Conservation (phyloP, 2,888 invertebrate genomes). For the Cacoxenus indagator region DNA sequence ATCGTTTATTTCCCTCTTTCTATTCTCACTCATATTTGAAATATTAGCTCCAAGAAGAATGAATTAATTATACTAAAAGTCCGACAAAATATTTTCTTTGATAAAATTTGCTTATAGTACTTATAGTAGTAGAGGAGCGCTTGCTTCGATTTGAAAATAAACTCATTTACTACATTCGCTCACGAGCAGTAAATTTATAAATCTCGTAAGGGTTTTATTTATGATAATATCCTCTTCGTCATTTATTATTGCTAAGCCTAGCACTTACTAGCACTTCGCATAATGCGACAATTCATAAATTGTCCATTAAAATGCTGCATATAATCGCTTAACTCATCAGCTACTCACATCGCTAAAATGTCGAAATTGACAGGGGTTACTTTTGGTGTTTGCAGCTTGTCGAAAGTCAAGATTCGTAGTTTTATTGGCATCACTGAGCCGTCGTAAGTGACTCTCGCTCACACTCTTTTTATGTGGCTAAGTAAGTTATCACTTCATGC, state of each 20-base stretch:
- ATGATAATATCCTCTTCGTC: neutral
- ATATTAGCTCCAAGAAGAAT: too few species aligned
- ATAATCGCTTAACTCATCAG: conserved; percentile 20
- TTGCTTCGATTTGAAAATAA: neutral
- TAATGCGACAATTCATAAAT: conserved; percentile 33
- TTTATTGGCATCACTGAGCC: neutral
- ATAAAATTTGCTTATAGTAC: too few species aligned
- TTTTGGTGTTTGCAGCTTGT: conserved; percentile 1
- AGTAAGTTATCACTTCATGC: neutral
- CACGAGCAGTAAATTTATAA: too few species aligned
- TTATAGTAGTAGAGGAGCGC: too few species aligned
- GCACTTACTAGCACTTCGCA: conserved; percentile 5
- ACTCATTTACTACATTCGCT: too few species aligned
- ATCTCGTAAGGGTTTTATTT: neutral
- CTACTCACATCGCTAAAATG: neutral
- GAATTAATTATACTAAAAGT: too few species aligned
- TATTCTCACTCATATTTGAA: too few species aligned
- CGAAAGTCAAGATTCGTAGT: conserved; percentile 12
- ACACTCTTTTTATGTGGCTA: neutral
- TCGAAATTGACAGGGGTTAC: neutral
- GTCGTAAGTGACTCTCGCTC: neutral
- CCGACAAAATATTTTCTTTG: too few species aligned
- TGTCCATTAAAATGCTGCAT: conserved; percentile 37
- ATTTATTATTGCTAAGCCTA: conserved; percentile 13
- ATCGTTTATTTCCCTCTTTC: neutral